A percentile compares a stretch with the other conserved stretches of the same genome.
Evolutionary conservation across 2,113 vertebrate genomes (phyloP).

Genomic region (Montifringilla adamsi): DNA sequence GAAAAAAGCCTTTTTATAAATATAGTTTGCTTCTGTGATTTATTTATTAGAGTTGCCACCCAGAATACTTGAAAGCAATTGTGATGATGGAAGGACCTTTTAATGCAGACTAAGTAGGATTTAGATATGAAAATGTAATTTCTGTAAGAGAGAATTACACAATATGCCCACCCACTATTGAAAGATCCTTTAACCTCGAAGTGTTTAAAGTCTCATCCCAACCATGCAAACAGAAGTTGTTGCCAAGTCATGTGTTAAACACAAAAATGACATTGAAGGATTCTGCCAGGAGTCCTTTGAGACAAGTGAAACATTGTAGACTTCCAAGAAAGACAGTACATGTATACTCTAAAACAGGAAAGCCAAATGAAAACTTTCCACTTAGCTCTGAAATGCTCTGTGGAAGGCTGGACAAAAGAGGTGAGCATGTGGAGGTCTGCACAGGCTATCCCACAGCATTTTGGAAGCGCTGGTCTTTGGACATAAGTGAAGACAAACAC

Average conservation of each 20-base stretch:
- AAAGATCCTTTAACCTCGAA: conserved; percentile 32
- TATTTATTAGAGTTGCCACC: neutral
- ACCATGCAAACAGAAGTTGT: conserved; percentile 5
- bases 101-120: neutral
- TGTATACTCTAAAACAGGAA: conserved; percentile 39
- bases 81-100: neutral
- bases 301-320: conserved; percentile 38
- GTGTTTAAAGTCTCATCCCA: conserved; percentile 40
- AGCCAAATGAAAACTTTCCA: conserved; percentile 58
- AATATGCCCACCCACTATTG: conserved; percentile 53
- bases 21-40: neutral
- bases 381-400: neutral
- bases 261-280: conserved; percentile 40
- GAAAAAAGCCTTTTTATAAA: neutral
- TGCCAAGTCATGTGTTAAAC: conserved; percentile 29
- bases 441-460: neutral
- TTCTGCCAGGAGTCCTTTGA: conserved; percentile 23
- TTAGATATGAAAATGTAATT: conserved; percentile 16
- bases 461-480: neutral
- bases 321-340: conserved; percentile 53
- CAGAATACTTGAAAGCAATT: neutral
- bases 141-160: neutral
- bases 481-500: neutral
- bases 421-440: neutral
- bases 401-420: neutral